A percentile compares a stretch with the other conserved stretches of the same genome.
Evolutionary conservation across 1,140 invertebrate genomes (phyloP).

Genomic region (Drosophila virilis): DNA sequence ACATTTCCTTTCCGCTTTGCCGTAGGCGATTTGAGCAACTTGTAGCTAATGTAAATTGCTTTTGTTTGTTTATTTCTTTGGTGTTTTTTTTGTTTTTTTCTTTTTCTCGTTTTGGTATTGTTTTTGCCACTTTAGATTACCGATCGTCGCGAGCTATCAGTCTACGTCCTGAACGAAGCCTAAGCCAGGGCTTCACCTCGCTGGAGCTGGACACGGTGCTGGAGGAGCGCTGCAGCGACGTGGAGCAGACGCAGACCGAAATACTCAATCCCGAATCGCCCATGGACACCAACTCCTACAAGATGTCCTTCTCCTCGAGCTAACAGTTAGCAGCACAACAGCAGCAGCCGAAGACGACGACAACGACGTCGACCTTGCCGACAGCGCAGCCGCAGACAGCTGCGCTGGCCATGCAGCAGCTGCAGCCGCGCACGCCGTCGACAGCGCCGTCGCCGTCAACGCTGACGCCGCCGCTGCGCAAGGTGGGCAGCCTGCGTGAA

Average conservation of each 20-base stretch:
- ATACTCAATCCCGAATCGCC: constrained; percentile 79
- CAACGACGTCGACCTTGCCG: background rate
- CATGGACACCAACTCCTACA: constrained; percentile 77
- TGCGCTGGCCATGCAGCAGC: constrained; percentile 33
- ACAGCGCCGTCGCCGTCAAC: background rate
- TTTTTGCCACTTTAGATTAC: constrained; percentile 74
- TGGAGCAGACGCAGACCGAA: constrained; percentile 87
- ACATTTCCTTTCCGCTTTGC: background rate
- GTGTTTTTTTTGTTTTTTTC: too few relatives aligned
- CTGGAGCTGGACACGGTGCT: constrained; percentile 92
- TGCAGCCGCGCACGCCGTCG: constrained; percentile 22
- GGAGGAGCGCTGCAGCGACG: constrained; percentile 90
- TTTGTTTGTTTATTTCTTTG: background rate
- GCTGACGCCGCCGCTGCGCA: constrained; percentile 60
- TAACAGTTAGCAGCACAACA: constrained; percentile 76
- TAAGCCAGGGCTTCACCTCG: constrained; percentile 88
- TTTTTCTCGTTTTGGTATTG: background rate
- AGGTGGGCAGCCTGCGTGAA: constrained; percentile 62
- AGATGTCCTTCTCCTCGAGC: constrained; percentile 82
- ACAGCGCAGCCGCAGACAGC: constrained; percentile 15
- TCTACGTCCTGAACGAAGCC: constrained; percentile 87
- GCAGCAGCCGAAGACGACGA: constrained; percentile 40
- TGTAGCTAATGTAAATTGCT: constrained; percentile 14
- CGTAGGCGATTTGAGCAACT: background rate
- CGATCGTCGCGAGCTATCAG: constrained; percentile 88